phyloP scores from a whole-genome alignment of 2,797 vertebrate genomes.

The Megalops cyprinoides region DNA sequence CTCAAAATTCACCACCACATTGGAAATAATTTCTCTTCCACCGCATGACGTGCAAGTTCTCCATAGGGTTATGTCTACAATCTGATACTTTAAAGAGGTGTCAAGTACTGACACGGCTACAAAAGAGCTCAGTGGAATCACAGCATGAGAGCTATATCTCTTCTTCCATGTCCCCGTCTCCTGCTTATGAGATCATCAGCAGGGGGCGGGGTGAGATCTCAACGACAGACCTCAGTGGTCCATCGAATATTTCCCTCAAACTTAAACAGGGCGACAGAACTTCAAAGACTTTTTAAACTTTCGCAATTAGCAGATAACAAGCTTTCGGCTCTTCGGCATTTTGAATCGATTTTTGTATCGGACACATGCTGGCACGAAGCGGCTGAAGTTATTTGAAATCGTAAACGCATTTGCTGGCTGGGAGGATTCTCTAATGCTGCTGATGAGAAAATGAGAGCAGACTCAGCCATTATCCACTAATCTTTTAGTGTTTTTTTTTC shows the following conservation, averaged over 20 bases:
- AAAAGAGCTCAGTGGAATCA: no score
- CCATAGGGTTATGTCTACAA: not conserved
- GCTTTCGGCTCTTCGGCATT: not conserved
- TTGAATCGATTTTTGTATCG: not conserved
- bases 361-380: not conserved
- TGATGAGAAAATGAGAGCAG: not conserved
- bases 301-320: not conserved
- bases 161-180: not conserved
- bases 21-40: not conserved
- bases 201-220: not conserved
- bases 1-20: not conserved
- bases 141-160: no score
- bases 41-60: not conserved
- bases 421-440: not conserved
- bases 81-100: not conserved
- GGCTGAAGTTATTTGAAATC: no score
- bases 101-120: not conserved
- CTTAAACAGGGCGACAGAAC: not conserved
- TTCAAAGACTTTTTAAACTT: not conserved
- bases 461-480: no score
- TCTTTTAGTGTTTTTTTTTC: no score
- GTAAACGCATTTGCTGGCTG: not conserved
- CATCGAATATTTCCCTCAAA: not conserved
- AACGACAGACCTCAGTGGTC: not conserved
- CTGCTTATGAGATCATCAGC: not conserved